Evolutionary conservation across 2,797 vertebrate genomes (phyloP), one percentile per base, ranked within the genome.

Genomic region (Enteromius mattozi): DNA sequence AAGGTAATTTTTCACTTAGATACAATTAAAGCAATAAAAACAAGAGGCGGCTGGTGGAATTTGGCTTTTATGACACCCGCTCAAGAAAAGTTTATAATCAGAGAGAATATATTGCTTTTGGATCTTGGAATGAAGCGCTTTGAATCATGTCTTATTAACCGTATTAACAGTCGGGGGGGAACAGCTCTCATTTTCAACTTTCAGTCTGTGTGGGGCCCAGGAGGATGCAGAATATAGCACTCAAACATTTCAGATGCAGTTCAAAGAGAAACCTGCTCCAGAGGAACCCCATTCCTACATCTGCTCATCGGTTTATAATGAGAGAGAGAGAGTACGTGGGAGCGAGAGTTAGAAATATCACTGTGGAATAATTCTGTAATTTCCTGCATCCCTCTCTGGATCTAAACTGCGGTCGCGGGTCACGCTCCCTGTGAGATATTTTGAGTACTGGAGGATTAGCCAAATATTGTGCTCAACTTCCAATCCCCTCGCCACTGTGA

Each of bases 401-500:
- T 80, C 70, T 85, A 72, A 35, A 51, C 80, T 42, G 30, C 10
- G 51, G 76, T 71, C 80, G 16, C 61, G 47, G 83, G 88, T 90
- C 84, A 81, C 35, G 12, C 90, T 92, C 92, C 42, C 93, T 45
- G 59, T 93, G 91, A 93, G 91, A 92, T 91, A 89, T 88, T 88
- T 90, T 91, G 90, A 94, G 92, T 90, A 89, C 91, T 30, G 45
- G 42, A 45, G 93, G 93, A 95, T 95, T 90, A 88, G 27, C n/a
- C 91, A 77, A n/a, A 82, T 42, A 13, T 71, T 78, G 61, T 63
- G 40, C 40, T 86, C 54, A 35, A 69, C 77, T 63, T 63, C 59
- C 65, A 80, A 82, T 83, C 78, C 35, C 63, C 90, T 90, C 87
- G 87, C 88, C 88, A 88, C 91, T 90, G 91, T 92, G 92, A 94